Evolutionary conservation across 2,797 vertebrate genomes (phyloP).

Genomic region (Apodemus agrarius): DNA sequence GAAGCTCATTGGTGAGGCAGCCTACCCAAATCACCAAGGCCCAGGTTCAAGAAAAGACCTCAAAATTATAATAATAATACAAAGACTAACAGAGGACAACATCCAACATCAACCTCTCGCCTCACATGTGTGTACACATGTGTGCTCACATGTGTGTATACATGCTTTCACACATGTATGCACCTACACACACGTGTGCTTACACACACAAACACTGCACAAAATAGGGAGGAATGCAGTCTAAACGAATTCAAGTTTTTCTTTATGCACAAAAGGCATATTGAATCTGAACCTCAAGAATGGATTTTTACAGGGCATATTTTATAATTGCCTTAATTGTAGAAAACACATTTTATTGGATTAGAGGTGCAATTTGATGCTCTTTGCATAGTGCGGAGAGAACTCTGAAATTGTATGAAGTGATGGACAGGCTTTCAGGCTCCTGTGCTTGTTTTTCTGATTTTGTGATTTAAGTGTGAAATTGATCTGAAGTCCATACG

Average conservation of each 20-base stretch:
- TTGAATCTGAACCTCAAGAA: constrained; percentile 53
- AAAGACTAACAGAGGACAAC: not conserved
- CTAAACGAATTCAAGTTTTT: constrained; percentile 42
- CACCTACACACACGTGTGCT: not conserved
- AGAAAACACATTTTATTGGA: constrained; percentile 81
- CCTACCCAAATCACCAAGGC: not conserved
- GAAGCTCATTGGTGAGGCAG: not conserved
- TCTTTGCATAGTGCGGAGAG: constrained; percentile 65
- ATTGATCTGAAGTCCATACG: constrained; percentile 69
- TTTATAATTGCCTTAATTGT: constrained; percentile 69
- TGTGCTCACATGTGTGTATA: not conserved
- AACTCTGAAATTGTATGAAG: constrained; percentile 53
- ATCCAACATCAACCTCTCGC: not conserved
- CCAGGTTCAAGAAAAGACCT: not conserved
- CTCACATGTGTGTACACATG: not conserved
- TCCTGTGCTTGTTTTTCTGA: constrained; percentile 70
- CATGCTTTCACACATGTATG: too few relatives aligned
- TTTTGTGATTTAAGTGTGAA: constrained; percentile 80
- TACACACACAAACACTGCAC: not conserved
- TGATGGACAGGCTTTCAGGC: constrained; percentile 70
- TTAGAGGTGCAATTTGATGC: constrained; percentile 77
- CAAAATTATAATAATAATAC: not conserved
- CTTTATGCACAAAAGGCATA: not conserved
- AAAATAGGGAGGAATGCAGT: constrained; percentile 2
- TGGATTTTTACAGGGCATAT: constrained; percentile 56